A percentile compares a stretch with the other conserved stretches of the same genome.
Conservation (phyloP, 2,113 vertebrate genomes). For the Lophotis ruficrista region DNA sequence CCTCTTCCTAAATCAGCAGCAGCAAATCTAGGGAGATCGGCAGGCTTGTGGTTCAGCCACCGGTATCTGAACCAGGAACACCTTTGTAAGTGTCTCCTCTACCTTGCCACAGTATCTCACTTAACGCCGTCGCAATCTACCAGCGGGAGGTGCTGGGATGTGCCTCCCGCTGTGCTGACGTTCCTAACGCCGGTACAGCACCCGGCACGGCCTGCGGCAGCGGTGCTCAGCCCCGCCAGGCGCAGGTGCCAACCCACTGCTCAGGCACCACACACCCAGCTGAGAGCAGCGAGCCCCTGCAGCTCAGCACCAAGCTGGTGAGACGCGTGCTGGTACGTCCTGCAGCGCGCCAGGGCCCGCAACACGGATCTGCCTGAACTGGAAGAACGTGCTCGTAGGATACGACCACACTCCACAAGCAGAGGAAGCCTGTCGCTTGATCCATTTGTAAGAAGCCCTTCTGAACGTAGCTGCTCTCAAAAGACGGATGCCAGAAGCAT, state of each 20-base stretch:
- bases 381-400: background rate
- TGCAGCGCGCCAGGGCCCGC: background rate
- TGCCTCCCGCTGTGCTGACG: background rate
- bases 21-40: background rate
- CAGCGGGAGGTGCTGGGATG: background rate
- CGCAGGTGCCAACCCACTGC: fast-evolving
- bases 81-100: fast-evolving
- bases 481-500: background rate
- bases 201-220: background rate
- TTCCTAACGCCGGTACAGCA: fast-evolving
- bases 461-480: background rate
- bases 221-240: background rate
- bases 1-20: background rate
- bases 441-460: background rate
- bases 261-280: background rate
- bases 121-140: fast-evolving
- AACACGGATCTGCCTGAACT: background rate
- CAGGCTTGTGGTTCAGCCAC: background rate
- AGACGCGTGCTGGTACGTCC: background rate
- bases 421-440: background rate
- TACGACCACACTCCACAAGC: background rate
- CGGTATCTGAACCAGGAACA: background rate
- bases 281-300: background rate
- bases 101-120: background rate
- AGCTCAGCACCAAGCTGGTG: background rate